phyloP scores from a whole-genome alignment of 1,140 invertebrate genomes.

The Samia ricini region DNA sequence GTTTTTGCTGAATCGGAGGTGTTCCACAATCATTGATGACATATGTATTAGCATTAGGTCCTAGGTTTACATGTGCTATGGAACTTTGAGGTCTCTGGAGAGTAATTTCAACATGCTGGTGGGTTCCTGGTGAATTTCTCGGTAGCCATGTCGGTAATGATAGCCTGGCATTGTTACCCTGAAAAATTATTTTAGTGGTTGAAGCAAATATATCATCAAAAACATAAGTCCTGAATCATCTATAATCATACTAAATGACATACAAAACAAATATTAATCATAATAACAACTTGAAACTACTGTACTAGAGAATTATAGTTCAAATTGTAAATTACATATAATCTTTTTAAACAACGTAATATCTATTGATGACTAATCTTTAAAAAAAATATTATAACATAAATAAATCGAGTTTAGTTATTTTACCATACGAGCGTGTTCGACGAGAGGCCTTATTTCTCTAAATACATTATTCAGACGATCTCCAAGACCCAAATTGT shows the following conservation, averaged over 20 bases:
- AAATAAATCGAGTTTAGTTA: neutral
- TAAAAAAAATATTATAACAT: neutral
- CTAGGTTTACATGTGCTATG: constrained; percentile 65
- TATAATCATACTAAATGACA: neutral
- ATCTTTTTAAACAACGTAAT: no score
- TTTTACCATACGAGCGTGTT: constrained; percentile 68
- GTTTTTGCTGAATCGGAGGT: constrained; percentile 31
- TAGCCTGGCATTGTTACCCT: constrained; percentile 65
- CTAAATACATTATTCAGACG: constrained; percentile 66
- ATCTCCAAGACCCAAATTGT: constrained; percentile 60
- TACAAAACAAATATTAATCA: no score
- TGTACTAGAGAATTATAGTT: no score
- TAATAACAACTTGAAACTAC: no score
- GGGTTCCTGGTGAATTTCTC: constrained; percentile 51
- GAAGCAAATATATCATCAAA: neutral
- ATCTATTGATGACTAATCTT: neutral
- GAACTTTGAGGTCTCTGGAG: constrained; percentile 62
- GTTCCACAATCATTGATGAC: constrained; percentile 51
- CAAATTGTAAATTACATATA: no score
- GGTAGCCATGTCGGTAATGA: constrained; percentile 69
- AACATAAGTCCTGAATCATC: neutral
- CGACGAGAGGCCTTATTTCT: constrained; percentile 67
- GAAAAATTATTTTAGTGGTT: constrained; percentile 17
- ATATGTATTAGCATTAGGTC: constrained; percentile 52
- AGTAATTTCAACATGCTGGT: constrained; percentile 40